A percentile compares a stretch with the other conserved stretches of the same genome.
phyloP scores from a whole-genome alignment of 37 sponge, comb jelly and placozoan species.

The Tethya wilhelma region DNA sequence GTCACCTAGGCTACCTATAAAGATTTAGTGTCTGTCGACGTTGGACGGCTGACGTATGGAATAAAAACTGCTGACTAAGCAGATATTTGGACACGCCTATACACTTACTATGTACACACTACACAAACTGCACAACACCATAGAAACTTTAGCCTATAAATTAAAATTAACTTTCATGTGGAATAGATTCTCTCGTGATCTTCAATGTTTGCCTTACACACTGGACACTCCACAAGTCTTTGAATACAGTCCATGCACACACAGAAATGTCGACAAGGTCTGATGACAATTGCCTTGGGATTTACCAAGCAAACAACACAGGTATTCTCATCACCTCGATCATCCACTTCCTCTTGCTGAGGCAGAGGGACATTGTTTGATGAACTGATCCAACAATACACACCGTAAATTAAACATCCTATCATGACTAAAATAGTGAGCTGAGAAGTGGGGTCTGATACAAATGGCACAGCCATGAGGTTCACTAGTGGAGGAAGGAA shows the following conservation, averaged over 20 bases:
- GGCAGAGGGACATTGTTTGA: no score
- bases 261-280: not conserved
- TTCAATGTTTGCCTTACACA: not conserved
- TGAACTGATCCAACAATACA: no score
- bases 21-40: no score
- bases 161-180: not conserved
- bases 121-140: no score
- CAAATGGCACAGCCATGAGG: not conserved
- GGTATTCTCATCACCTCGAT: not conserved
- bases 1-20: no score
- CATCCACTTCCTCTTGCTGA: constrained; percentile 7
- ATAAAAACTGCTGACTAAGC: no score
- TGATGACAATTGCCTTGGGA: not conserved
- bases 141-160: no score
- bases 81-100: no score
- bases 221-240: not conserved
- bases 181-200: not conserved
- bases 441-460: not conserved
- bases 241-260: not conserved
- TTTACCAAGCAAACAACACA: no score
- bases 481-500: not conserved
- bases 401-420: not conserved
- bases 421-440: not conserved
- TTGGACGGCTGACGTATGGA: no score
- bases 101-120: no score